Evolutionary conservation across 2,113 vertebrate species (phyloP).

Genomic region (Mugil cephalus): DNA sequence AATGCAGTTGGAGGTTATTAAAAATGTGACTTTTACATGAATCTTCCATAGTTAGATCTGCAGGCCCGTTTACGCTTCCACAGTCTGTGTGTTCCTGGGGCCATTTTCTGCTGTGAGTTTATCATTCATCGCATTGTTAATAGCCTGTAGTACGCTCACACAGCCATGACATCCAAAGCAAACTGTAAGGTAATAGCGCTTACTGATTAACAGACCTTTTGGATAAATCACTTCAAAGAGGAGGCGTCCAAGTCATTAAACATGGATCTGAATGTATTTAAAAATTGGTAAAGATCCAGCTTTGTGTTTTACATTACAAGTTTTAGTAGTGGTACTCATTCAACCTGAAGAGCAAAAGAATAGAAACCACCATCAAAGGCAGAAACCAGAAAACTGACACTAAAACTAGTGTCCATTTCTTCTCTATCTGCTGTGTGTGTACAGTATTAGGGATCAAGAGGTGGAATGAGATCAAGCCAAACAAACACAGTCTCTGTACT

Average conservation of each 20-base stretch:
- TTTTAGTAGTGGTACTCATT: not conserved
- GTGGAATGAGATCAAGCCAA: slow-evolving; percentile 49
- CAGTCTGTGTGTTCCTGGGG: slow-evolving; percentile 10
- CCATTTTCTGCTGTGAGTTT: slow-evolving; percentile 12
- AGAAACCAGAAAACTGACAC: not conserved
- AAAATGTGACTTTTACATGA: slow-evolving; percentile 39
- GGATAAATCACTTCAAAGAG: slow-evolving; percentile 41
- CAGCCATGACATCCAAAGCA: slow-evolving; percentile 61
- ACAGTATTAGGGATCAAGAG: slow-evolving; percentile 20
- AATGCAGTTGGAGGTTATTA: slow-evolving; percentile 37
- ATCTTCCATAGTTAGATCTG: slow-evolving; percentile 23
- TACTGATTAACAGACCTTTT: slow-evolving; percentile 59
- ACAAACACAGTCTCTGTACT: slow-evolving; percentile 33
- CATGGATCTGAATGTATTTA: not conserved
- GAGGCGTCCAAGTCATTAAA: slow-evolving; percentile 10
- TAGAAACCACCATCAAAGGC: slow-evolving; percentile 20
- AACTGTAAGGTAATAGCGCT: slow-evolving; percentile 59
- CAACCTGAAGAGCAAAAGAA: not conserved
- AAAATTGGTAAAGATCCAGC: not conserved
- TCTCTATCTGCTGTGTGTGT: not conserved
- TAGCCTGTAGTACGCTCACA: slow-evolving; percentile 38
- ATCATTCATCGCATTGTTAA: slow-evolving; percentile 21
- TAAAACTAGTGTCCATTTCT: not conserved
- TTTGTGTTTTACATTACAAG: not conserved
- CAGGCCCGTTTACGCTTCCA: slow-evolving; percentile 12